Evolutionary conservation across 2,888 invertebrate species (phyloP).

Genomic region (Periphyllus acericola): DNA sequence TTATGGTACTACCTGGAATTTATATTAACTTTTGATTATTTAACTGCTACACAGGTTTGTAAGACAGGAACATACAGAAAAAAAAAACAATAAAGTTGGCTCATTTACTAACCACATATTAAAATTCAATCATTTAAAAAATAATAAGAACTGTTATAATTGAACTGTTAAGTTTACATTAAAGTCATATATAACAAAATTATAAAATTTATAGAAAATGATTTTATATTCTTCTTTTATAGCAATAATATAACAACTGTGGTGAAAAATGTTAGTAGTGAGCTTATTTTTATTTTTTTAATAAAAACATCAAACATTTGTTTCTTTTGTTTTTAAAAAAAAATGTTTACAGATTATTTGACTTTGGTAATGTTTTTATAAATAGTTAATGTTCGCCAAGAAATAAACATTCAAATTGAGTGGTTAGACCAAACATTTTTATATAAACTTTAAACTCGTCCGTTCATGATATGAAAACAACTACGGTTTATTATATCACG

Average conservation of each 20-base stretch:
- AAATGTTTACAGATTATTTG: conserved; percentile 27
- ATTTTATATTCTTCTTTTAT: conserved; percentile 10
- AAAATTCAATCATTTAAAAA: background rate
- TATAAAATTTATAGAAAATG: background rate
- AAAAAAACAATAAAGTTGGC: conserved; percentile 27
- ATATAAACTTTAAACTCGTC: background rate
- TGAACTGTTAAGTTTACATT: background rate
- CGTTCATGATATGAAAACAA: too few relatives aligned
- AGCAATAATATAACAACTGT: background rate
- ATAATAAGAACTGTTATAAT: background rate
- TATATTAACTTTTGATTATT: conserved; percentile 28
- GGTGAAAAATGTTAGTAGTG: conserved; percentile 27
- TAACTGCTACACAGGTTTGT: conserved; percentile 44
- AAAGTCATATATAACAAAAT: background rate
- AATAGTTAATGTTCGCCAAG: background rate
- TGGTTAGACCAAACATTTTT: background rate
- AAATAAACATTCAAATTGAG: background rate
- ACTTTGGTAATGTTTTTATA: conserved; percentile 3
- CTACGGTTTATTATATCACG: too few relatives aligned
- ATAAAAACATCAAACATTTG: conserved; percentile 3
- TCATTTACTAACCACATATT: conserved; percentile 37
- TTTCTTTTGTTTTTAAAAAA: conserved; percentile 21
- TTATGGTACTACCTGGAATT: conserved; percentile 42
- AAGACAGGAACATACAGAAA: conserved; percentile 13
- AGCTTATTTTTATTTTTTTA: conserved; percentile 53